Evolutionary conservation across 2,797 vertebrate genomes (phyloP), one percentile per base, ranked within the genome.

Genomic region (Enteromius thamalakanensis): DNA sequence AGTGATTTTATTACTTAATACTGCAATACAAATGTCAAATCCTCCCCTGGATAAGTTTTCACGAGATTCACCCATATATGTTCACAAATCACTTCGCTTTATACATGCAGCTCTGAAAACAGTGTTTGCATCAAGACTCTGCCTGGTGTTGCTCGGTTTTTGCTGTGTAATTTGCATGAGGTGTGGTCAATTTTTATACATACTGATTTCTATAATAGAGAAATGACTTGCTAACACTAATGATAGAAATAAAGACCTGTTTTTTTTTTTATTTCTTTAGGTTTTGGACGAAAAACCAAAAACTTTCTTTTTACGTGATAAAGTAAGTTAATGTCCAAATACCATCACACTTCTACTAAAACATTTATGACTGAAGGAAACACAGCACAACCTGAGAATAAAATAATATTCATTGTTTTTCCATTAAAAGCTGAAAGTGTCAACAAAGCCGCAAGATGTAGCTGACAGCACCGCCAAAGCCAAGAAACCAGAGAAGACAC

Each of bases 401-500:
- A 82, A 51, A 58, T 11, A 68, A 55, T 32, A 26, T 81, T 62
- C 37, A 71, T 77, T 77, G 76, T 55, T 26, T 80, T 53, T 82
- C 14, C 19, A 40, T 81, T 37, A 26, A 62, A 23, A 76, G 82
- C 81, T 84, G 79, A 87, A 85, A 17, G 85, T 85, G 60, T 53
- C 78, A 40, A 34, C 12, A 14, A 85, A 98, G 91, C 91, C 95
- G 7, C 95, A 95, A 90, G 97, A 97, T 0, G 95, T 93, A 88
- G 91, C 87, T 67, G 96, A 97, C 75, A 88, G 92, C 60, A 69
- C 88, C 23, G 90, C 94, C 75, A 97, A 96, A 88, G 93, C 96
- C 2, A 98, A 95, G 92, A 95, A 96, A 87, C 88, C 92, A 1
- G 97, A 97, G 87, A 97, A 95, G 87, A 90, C 92, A 60, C 88